Percentiles rank a stretch among this genome's conserved stretches.
These are phyloP conservation scores for Rutpela maculata DNA, from an alignment of 2,888 invertebrate species.

Conservation along the genomic window DNA sequence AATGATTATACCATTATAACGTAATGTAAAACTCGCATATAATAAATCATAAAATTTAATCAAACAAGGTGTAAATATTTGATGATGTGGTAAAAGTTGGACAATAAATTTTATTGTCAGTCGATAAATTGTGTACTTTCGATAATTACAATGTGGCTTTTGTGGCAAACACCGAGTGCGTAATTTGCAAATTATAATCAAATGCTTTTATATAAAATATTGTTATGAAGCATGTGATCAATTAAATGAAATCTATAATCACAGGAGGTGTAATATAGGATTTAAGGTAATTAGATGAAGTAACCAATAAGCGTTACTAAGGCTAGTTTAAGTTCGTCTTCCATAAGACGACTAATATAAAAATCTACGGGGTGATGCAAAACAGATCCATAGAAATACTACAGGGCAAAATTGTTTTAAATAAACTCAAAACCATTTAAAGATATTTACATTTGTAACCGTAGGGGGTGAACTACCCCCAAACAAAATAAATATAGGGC, in stretches of 20 bases:
- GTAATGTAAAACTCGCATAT: not conserved
- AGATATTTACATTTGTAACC: no score
- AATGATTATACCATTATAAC: no score
- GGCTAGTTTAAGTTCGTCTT: no score
- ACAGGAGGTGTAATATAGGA: not conserved
- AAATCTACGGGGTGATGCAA: no score
- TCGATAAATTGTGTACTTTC: constrained; percentile 7
- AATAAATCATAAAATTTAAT: constrained; percentile 4
- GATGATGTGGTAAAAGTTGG: not conserved
- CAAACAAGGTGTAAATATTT: constrained; percentile 4
- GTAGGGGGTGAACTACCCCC: no score
- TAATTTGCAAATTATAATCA: constrained; percentile 7
- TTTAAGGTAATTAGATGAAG: no score
- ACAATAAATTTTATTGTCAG: constrained; percentile 7
- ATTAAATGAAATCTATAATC: not conserved
- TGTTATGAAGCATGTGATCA: not conserved
- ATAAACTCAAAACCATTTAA: no score
- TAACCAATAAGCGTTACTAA: no score
- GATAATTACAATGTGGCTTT: constrained; percentile 4
- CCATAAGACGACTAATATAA: no score
- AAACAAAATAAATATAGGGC: no score
- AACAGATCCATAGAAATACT: no score
- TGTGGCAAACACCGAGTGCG: not conserved
- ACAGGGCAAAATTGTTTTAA: no score
- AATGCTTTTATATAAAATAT: constrained; percentile 4